Conservation (phyloP, 2,113 vertebrate genomes). For the Rhagologus leucostigma region DNA sequence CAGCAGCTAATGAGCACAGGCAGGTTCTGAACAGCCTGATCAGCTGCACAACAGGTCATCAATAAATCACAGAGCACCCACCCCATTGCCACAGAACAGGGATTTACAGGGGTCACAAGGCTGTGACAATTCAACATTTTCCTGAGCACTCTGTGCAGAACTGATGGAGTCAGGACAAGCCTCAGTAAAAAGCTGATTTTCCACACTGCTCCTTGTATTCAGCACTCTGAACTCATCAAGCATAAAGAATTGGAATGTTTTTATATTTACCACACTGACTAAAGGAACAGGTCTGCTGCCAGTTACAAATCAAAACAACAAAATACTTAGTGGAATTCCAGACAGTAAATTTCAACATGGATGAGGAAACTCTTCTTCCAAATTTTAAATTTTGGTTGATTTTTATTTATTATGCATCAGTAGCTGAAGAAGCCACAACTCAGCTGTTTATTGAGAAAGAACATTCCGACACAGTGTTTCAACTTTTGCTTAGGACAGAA, state of each 20-base stretch:
- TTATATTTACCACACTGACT: neutral
- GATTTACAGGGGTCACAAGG: neutral
- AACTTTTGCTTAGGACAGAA: neutral
- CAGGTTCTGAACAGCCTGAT: neutral
- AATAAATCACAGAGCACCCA: neutral
- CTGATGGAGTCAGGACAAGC: neutral
- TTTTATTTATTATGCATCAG: neutral
- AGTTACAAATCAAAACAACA: neutral
- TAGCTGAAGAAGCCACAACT: neutral
- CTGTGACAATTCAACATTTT: neutral
- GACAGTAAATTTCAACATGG: neutral
- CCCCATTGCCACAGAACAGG: neutral
- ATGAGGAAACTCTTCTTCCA: rapidly evolving
- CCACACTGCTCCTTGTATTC: neutral
- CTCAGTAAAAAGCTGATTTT: neutral
- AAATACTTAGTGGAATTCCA: neutral
- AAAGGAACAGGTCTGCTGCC: neutral
- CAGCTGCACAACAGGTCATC: neutral
- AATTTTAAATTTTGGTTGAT: neutral
- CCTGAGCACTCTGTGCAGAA: neutral
- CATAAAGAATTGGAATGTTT: neutral
- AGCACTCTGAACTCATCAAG: neutral
- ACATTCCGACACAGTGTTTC: neutral
- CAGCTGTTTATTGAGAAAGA: neutral
- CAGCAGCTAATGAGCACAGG: neutral